Conservation (phyloP, 2,888 invertebrate genomes). For the Drosophila meridiana region DNA sequence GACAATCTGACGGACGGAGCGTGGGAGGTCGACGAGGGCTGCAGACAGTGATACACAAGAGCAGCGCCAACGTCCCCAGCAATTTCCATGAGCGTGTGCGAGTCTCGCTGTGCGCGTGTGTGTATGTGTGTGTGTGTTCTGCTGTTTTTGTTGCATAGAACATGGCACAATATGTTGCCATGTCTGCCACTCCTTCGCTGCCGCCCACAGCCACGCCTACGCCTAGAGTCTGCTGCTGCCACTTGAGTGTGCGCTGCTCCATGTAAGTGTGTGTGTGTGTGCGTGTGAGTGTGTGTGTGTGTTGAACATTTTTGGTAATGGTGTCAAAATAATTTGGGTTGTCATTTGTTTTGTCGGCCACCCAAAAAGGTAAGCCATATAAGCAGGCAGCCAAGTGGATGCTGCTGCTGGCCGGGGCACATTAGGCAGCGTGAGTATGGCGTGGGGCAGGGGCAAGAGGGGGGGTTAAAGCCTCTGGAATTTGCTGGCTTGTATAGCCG, state of each 20-base stretch:
- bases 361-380: slow-evolving; percentile 57
- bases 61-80: slow-evolving; percentile 45
- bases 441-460: no score
- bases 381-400: slow-evolving; percentile 16
- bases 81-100: slow-evolving; percentile 51
- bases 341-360: slow-evolving; percentile 69
- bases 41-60: slow-evolving; percentile 37
- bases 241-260: slow-evolving; percentile 42
- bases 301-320: slow-evolving; percentile 68
- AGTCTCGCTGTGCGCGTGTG: slow-evolving; percentile 8
- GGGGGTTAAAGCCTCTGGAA: slow-evolving; percentile 3
- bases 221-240: slow-evolving; percentile 48
- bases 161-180: slow-evolving; percentile 77
- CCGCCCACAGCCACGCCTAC: slow-evolving; percentile 29
- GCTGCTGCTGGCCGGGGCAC: not conserved
- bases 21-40: not conserved
- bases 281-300: slow-evolving; percentile 31
- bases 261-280: not conserved
- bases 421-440: not conserved
- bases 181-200: slow-evolving; percentile 55
- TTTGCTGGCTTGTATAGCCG: slow-evolving; percentile 7
- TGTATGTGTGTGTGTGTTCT: slow-evolving; percentile 18
- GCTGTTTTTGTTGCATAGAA: slow-evolving; percentile 64
- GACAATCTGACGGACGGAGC: slow-evolving; percentile 32
- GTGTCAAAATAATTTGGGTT: slow-evolving; percentile 78